Conservation (phyloP, 2,888 invertebrate species). For the Cheilosia urbana region DNA sequence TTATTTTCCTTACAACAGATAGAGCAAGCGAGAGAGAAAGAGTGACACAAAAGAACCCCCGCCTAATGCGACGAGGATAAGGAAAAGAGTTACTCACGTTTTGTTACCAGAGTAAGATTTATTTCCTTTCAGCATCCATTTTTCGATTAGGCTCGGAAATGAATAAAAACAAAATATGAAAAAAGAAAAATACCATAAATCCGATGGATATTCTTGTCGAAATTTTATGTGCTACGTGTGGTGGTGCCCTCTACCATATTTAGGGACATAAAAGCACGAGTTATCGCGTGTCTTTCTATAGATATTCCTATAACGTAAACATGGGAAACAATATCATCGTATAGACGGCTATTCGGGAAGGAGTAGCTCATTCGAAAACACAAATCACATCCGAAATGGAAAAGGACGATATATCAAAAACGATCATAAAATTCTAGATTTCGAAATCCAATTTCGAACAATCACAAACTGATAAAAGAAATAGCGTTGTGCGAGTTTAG, state of each 20-base stretch:
- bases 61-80: background rate
- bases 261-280: conserved; percentile 36
- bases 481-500: too few relatives aligned
- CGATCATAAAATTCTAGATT: too few relatives aligned
- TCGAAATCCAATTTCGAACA: too few relatives aligned
- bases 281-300: conserved; percentile 32
- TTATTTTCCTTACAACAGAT: conserved; percentile 1
- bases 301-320: conserved; percentile 32
- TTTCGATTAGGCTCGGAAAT: conserved; percentile 54
- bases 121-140: conserved; percentile 53
- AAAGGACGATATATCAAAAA: too few relatives aligned
- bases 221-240: background rate
- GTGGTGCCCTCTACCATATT: conserved; percentile 4
- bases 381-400: conserved; percentile 25
- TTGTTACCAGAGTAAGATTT: conserved; percentile 51
- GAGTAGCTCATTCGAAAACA: conserved; percentile 10
- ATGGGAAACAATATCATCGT: conserved; percentile 43
- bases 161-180: conserved; percentile 10
- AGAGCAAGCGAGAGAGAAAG: background rate
- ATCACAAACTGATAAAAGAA: too few relatives aligned
- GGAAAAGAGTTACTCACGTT: conserved; percentile 11
- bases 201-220: conserved; percentile 30
- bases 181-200: conserved; percentile 48
- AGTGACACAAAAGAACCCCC: background rate
- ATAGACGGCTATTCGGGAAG: conserved; percentile 8